These are phyloP conservation scores for Eonycteris spelaea DNA, from an alignment of 2,113 vertebrate species.

Conservation along the genomic window DNA sequence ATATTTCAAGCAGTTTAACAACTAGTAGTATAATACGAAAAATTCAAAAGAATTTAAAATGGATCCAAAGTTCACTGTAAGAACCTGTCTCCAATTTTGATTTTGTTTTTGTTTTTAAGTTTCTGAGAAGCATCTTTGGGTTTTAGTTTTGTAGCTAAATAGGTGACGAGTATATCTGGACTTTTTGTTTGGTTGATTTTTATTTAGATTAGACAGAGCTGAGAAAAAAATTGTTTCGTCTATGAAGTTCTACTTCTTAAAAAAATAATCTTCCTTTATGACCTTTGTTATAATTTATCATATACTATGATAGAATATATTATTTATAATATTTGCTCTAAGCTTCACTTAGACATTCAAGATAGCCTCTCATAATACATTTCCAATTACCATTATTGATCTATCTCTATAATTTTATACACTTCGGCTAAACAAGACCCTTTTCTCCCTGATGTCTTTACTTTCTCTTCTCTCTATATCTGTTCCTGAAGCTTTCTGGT, in stretches of 20 bases:
- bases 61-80: conserved; percentile 6
- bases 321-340: neutral
- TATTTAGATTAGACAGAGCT: conserved; percentile 37
- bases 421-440: neutral
- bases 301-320: neutral
- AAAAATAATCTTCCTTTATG: neutral
- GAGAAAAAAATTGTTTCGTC: conserved; percentile 11
- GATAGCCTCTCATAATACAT: neutral
- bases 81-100: neutral
- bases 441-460: neutral
- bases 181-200: neutral
- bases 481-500: neutral
- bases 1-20: conserved; percentile 49
- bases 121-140: neutral
- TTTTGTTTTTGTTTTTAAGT: neutral
- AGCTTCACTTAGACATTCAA: neutral
- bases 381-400: neutral
- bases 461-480: neutral
- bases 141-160: conserved; percentile 43
- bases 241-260: neutral
- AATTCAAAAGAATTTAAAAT: conserved; percentile 33
- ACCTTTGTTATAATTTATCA: neutral
- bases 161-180: neutral
- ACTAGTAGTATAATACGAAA: conserved; percentile 37
- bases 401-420: neutral